Conservation (phyloP, 1,140 invertebrate species). For the Leptopilina clavipes region DNA sequence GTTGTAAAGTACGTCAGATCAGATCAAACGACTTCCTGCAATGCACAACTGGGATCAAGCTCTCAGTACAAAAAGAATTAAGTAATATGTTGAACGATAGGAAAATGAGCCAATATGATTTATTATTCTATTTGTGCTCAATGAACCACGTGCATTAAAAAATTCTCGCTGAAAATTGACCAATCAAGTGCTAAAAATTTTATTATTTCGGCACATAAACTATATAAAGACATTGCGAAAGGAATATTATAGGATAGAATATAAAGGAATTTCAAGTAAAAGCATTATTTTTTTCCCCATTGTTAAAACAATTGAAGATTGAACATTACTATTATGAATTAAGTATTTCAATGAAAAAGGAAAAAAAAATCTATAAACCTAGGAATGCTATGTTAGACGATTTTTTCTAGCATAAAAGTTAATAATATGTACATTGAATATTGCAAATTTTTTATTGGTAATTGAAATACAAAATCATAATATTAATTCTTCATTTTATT, state of each 20-base stretch:
- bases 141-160: constrained; percentile 4
- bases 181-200: not conserved
- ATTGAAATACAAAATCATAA: too few species aligned
- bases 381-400: too few species aligned
- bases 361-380: too few species aligned
- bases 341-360: not conserved
- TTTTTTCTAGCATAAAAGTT: too few species aligned
- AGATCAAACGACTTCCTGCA: constrained; percentile 22
- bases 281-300: not conserved
- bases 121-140: constrained; percentile 17
- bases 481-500: too few species aligned
- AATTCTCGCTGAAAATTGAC: not conserved
- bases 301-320: not conserved
- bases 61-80: constrained; percentile 21
- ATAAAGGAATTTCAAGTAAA: not conserved
- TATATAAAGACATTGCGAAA: not conserved
- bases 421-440: too few species aligned
- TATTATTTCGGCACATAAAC: constrained; percentile 27
- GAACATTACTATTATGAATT: not conserved
- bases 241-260: not conserved
- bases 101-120: constrained; percentile 20
- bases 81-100: constrained; percentile 18
- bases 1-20: constrained; percentile 4
- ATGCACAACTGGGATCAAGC: constrained; percentile 16
- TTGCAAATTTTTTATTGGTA: too few species aligned